These are phyloP conservation scores for Ceramica pisi DNA, from an alignment of 2,888 invertebrate genomes.

Conservation along the genomic window DNA sequence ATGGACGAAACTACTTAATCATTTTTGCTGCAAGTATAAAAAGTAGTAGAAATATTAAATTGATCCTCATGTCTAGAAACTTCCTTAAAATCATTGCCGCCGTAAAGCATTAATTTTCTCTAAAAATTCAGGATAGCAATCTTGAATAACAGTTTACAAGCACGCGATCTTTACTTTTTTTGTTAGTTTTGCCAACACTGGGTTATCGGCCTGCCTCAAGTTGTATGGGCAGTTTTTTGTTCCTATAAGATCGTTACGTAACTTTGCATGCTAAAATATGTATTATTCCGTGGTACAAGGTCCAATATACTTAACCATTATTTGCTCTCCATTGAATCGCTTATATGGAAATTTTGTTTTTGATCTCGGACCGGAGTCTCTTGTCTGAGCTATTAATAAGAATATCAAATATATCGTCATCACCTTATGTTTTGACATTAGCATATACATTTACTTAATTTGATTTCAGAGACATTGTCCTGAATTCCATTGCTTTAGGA, in stretches of 20 bases:
- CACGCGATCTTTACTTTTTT: slow-evolving; percentile 61
- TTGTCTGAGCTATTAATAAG: slow-evolving; percentile 19
- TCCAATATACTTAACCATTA: slow-evolving; percentile 48
- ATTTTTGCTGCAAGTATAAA: background rate
- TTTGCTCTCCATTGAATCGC: slow-evolving; percentile 46
- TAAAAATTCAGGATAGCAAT: slow-evolving; percentile 27
- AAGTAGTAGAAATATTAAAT: background rate
- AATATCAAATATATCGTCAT: slow-evolving; percentile 15
- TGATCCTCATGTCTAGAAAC: slow-evolving; percentile 5
- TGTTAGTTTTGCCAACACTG: slow-evolving; percentile 61
- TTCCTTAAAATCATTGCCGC: slow-evolving; percentile 2
- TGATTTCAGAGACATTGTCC: slow-evolving; percentile 40
- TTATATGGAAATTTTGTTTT: slow-evolving; percentile 20
- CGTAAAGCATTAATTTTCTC: slow-evolving; percentile 5
- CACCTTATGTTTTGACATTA: slow-evolving; percentile 21
- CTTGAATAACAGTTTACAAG: slow-evolving; percentile 41
- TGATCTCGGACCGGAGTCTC: slow-evolving; percentile 18
- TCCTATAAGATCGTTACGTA: slow-evolving; percentile 47
- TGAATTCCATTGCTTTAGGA: slow-evolving; percentile 39
- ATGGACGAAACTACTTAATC: background rate
- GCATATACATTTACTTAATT: slow-evolving; percentile 24
- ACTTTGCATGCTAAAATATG: slow-evolving; percentile 49
- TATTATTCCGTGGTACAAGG: slow-evolving; percentile 41
- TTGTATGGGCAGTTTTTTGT: slow-evolving; percentile 60
- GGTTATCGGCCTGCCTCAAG: slow-evolving; percentile 67